These are phyloP conservation scores for Porites divaricata DNA, from an alignment of 92 coral and sea anemone species.

Conservation along the genomic window DNA sequence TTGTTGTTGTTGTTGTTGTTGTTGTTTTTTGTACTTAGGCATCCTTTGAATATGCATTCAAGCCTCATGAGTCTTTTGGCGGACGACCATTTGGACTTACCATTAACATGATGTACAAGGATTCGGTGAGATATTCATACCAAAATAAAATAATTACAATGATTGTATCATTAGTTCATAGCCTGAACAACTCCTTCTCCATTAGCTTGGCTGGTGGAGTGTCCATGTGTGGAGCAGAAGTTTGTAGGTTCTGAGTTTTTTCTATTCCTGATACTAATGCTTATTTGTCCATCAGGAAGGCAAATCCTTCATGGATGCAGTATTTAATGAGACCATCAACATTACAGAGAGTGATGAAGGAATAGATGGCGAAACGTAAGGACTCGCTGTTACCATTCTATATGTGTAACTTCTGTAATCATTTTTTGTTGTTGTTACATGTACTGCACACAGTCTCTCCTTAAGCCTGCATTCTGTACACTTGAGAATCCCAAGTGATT, in stretches of 20 bases:
- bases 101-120: conserved; percentile 88
- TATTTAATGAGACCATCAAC: conserved; percentile 95
- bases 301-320: conserved; percentile 93
- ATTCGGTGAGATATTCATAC: conserved; percentile 66
- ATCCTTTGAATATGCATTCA: conserved; percentile 97
- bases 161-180: too few relatives aligned
- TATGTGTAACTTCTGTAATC: too few relatives aligned
- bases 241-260: neutral
- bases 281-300: conserved; percentile 65
- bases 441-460: too few relatives aligned
- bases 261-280: neutral
- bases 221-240: too few relatives aligned
- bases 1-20: neutral
- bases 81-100: conserved; percentile 99
- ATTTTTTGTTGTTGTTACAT: too few relatives aligned
- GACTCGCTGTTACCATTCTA: neutral
- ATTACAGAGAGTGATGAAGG: conserved; percentile 96
- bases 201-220: too few relatives aligned
- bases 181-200: too few relatives aligned
- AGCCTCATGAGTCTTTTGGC: conserved; percentile 99
- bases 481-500: too few relatives aligned
- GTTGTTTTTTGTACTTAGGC: conserved; percentile 51
- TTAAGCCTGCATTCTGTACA: too few relatives aligned
- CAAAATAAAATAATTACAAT: too few relatives aligned
- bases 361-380: conserved; percentile 99